A percentile compares a stretch with the other conserved stretches of the same genome.
These are phyloP conservation scores for Hirtodrosophila trivittata DNA, from an alignment of 2,888 invertebrate species.

Conservation along the genomic window DNA sequence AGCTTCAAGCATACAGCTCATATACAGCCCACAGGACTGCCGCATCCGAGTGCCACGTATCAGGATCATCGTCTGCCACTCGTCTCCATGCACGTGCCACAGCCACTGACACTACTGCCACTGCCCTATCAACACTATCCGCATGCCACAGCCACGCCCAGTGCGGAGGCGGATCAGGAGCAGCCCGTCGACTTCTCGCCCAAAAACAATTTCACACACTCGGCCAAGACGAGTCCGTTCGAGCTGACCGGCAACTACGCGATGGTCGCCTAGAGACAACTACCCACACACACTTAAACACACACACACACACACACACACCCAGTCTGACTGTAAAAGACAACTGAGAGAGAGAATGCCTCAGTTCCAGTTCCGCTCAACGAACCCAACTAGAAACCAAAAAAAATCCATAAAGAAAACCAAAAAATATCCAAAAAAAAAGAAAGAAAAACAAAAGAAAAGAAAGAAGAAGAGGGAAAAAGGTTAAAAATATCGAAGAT, in stretches of 20 bases:
- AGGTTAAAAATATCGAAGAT: neutral
- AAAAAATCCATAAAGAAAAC: neutral
- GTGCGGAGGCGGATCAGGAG: constrained; percentile 65
- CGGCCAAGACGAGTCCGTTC: constrained; percentile 83
- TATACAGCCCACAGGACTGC: constrained; percentile 74
- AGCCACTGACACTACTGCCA: constrained; percentile 55
- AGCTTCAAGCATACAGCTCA: constrained; percentile 80
- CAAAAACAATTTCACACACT: constrained; percentile 83
- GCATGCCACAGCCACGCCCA: constrained; percentile 25
- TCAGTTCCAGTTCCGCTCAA: neutral
- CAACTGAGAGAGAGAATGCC: constrained; percentile 40
- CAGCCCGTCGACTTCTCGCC: constrained; percentile 84
- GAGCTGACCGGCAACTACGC: constrained; percentile 83
- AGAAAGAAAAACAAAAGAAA: constrained; percentile 1
- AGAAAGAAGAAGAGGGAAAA: neutral
- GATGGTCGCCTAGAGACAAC: constrained; percentile 76
- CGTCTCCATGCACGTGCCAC: constrained; percentile 7
- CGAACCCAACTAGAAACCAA: constrained; percentile 2
- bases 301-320: neutral
- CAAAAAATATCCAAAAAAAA: constrained; percentile 13
- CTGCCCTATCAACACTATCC: constrained; percentile 48
- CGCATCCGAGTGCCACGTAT: constrained; percentile 38
- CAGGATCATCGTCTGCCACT: constrained; percentile 35
- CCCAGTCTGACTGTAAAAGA: constrained; percentile 55
- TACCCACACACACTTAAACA: neutral